A percentile compares a stretch with the other conserved stretches of the same genome.
Conservation (phyloP, 2,888 invertebrate species). For the Stenodera caucasica region DNA sequence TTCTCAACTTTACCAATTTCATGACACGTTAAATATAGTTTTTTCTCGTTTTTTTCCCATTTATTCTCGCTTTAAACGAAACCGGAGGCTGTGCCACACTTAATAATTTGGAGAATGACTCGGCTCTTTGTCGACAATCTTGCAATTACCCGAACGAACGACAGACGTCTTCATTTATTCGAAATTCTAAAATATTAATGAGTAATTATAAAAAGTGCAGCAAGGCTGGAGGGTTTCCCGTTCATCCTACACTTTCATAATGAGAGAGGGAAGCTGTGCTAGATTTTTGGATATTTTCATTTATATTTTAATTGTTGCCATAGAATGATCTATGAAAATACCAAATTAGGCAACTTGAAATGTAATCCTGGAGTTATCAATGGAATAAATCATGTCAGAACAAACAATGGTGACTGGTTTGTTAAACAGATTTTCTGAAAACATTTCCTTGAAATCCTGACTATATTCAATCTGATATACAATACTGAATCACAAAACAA, state of each 20-base stretch:
- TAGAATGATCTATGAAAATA: slow-evolving; percentile 2
- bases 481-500: neutral
- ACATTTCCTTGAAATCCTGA: neutral
- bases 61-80: neutral
- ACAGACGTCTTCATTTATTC: neutral
- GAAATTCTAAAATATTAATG: neutral
- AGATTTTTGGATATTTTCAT: neutral
- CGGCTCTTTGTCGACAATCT: neutral
- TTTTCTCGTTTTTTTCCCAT: neutral
- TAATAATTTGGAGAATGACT: neutral
- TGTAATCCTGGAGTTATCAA: neutral
- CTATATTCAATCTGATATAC: neutral
- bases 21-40: neutral
- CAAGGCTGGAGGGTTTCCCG: no score
- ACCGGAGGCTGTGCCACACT: neutral
- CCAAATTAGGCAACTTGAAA: slow-evolving; percentile 3
- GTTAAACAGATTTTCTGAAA: slow-evolving; percentile 3
- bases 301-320: neutral
- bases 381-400: slow-evolving; percentile 4
- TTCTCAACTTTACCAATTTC: neutral
- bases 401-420: slow-evolving; percentile 6
- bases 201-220: neutral
- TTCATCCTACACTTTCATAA: neutral
- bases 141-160: neutral
- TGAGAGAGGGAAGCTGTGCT: neutral